Conservation (phyloP, 2,797 vertebrate genomes). For the Hipposideros larvatus region DNA sequence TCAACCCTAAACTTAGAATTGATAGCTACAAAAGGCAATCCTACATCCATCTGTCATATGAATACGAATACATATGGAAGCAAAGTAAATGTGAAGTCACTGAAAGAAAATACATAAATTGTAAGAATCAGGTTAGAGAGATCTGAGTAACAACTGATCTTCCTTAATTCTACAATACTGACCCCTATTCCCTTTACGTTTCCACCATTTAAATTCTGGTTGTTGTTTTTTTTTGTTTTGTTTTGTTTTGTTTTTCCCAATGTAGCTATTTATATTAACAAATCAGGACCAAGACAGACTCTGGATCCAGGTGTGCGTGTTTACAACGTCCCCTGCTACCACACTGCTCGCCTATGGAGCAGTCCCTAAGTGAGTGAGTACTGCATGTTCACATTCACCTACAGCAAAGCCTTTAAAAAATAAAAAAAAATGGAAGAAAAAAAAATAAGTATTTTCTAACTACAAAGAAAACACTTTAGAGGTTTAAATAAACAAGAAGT, state of each 20-base stretch:
- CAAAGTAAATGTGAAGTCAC: neutral
- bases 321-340: neutral
- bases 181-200: neutral
- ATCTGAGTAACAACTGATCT: neutral
- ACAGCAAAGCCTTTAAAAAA: neutral
- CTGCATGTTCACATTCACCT: neutral
- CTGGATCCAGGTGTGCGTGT: neutral
- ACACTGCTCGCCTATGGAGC: neutral
- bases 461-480: neutral
- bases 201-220: neutral
- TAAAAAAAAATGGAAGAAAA: rapidly evolving
- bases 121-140: neutral
- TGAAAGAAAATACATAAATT: constrained; percentile 21
- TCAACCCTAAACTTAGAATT: constrained; percentile 27
- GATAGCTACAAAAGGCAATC: neutral
- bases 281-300: neutral
- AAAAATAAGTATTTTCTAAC: neutral
- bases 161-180: neutral
- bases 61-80: neutral
- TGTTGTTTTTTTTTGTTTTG: neutral
- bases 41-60: neutral
- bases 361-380: neutral
- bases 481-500: constrained; percentile 20
- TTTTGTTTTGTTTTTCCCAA: neutral
- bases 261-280: neutral